Evolutionary conservation across 2,888 invertebrate species (phyloP).

Genomic region (Dasysyrphus tricinctus): DNA sequence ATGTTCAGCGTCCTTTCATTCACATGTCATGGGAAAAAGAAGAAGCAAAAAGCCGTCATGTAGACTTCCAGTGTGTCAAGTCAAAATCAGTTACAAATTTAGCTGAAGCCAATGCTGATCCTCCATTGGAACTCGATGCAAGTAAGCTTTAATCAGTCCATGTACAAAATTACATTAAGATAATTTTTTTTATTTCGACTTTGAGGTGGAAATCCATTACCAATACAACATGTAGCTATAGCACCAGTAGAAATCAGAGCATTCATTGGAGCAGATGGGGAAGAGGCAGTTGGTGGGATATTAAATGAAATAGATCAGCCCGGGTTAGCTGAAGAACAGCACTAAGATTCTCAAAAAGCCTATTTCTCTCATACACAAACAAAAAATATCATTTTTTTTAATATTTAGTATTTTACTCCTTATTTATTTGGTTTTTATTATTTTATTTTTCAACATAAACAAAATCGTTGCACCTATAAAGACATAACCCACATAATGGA

Average conservation of each 20-base stretch:
- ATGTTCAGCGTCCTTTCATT: slow-evolving; percentile 99
- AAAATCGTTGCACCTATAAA: slow-evolving; percentile 62
- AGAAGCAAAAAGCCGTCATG: slow-evolving; percentile 99
- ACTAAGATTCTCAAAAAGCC: slow-evolving; percentile 51
- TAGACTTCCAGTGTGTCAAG: slow-evolving; percentile 99
- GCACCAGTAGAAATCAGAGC: slow-evolving; percentile 52
- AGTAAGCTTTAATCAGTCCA: slow-evolving; percentile 76
- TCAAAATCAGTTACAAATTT: slow-evolving; percentile 98
- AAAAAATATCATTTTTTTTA: slow-evolving; percentile 51
- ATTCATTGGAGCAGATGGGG: slow-evolving; percentile 64
- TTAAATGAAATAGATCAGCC: slow-evolving; percentile 76
- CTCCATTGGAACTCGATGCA: slow-evolving; percentile 85
- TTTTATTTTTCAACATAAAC: slow-evolving; percentile 61
- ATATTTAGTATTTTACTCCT: slow-evolving; percentile 67
- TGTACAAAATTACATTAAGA: neutral
- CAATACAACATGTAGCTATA: slow-evolving; percentile 78
- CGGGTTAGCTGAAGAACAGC: slow-evolving; percentile 71
- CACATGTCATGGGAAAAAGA: slow-evolving; percentile 98
- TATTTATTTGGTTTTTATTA: slow-evolving; percentile 57
- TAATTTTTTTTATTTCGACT: slow-evolving; percentile 13
- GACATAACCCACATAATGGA: slow-evolving; percentile 54
- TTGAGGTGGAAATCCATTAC: slow-evolving; percentile 82
- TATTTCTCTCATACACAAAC: slow-evolving; percentile 40
- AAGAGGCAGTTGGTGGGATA: slow-evolving; percentile 76
- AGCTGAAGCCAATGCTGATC: slow-evolving; percentile 97